phyloP scores from a whole-genome alignment of 2,888 invertebrate species.

The Rotaria magnacalcarata region DNA sequence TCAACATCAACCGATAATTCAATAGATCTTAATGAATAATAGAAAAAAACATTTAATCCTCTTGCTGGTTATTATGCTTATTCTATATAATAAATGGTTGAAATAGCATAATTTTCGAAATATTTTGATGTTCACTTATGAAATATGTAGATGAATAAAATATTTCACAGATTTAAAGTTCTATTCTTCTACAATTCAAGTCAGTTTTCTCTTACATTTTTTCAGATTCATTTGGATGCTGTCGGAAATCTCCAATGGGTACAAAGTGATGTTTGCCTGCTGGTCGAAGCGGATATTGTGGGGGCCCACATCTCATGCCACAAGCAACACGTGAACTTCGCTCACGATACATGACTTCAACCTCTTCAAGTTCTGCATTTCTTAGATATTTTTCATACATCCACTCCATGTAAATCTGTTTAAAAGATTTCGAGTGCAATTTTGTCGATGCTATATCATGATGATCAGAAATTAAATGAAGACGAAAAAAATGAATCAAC shows the following conservation, averaged over 20 bases:
- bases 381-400: not conserved
- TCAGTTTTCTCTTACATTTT: not conserved
- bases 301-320: not conserved
- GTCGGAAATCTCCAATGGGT: not conserved
- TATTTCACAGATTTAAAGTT: not conserved
- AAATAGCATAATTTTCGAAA: too few species aligned
- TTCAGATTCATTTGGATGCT: not conserved
- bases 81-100: too few species aligned
- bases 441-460: not conserved
- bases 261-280: not conserved
- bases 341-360: not conserved
- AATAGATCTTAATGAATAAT: not conserved
- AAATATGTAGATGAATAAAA: too few species aligned
- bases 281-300: not conserved
- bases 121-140: too few species aligned
- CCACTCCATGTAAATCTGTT: not conserved
- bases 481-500: not conserved
- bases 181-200: not conserved
- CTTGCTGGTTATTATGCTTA: too few species aligned
- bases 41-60: too few species aligned
- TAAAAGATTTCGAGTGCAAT: not conserved
- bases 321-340: not conserved
- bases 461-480: not conserved
- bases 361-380: not conserved
- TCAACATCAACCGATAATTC: not conserved